Conservation (phyloP, 2,888 invertebrate species). For the Gastrophysa polygoni region DNA sequence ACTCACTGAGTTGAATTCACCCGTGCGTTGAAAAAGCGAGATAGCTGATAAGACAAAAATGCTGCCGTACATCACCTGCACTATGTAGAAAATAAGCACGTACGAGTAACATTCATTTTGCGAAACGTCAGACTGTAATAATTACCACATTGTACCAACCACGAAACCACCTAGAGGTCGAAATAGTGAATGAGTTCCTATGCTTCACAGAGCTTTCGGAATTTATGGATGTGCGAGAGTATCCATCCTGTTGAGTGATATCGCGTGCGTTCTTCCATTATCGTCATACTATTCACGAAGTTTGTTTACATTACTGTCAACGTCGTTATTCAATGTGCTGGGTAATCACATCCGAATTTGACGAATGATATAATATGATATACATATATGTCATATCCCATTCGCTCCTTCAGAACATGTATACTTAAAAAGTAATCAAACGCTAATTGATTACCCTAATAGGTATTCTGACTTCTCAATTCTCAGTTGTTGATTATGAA, state of each 20-base stretch:
- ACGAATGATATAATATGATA: background rate
- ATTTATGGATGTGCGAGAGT: constrained; percentile 32
- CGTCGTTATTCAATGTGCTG: background rate
- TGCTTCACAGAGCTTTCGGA: constrained; percentile 26
- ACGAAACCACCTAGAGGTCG: constrained; percentile 26
- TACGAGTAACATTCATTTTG: constrained; percentile 32
- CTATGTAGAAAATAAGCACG: constrained; percentile 36
- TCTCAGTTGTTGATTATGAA: no score
- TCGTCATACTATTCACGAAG: constrained; percentile 8
- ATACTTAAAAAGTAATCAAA: no score
- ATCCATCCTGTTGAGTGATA: constrained; percentile 33
- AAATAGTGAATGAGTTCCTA: constrained; percentile 26
- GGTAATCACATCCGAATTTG: background rate
- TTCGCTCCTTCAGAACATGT: no score
- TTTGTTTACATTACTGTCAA: constrained; percentile 13
- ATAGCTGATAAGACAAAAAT: constrained; percentile 20
- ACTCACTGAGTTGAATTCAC: background rate
- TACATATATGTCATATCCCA: no score
- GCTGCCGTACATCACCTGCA: constrained; percentile 26
- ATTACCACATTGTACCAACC: constrained; percentile 31
- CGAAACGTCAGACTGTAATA: constrained; percentile 33
- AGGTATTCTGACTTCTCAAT: no score
- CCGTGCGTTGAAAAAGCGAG: background rate
- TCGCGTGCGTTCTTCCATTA: constrained; percentile 31
- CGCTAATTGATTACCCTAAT: no score